phyloP scores from a whole-genome alignment of 2,888 invertebrate species.

The Leistus spinibarbis region DNA sequence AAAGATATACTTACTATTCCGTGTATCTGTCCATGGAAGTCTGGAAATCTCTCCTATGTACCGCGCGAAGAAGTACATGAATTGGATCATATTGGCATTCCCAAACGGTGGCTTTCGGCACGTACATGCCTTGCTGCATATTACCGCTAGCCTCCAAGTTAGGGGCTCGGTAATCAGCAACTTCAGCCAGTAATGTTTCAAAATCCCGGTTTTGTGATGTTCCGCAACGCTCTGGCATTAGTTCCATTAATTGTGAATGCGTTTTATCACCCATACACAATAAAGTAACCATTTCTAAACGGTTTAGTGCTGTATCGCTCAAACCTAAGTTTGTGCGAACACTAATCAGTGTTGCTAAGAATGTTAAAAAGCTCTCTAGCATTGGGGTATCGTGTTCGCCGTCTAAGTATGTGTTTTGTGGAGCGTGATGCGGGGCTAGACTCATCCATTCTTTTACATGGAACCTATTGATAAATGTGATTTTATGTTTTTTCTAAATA shows the following conservation, averaged over 20 bases:
- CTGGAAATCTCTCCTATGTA: constrained; percentile 92
- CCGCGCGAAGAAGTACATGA: constrained; percentile 87
- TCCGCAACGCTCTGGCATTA: constrained; percentile 96
- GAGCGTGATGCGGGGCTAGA: constrained; percentile 70
- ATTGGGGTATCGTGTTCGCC: constrained; percentile 86
- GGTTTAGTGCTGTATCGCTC: constrained; percentile 66
- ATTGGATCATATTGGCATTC: constrained; percentile 92
- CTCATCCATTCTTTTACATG: constrained; percentile 88
- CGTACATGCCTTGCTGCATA: constrained; percentile 84
- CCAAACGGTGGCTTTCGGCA: constrained; percentile 88
- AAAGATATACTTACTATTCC: constrained; percentile 71
- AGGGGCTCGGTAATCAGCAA: constrained; percentile 71
- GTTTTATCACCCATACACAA: constrained; percentile 94
- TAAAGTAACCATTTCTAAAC: constrained; percentile 91
- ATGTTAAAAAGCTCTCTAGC: constrained; percentile 91
- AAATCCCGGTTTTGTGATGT: constrained; percentile 88
- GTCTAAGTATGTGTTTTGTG: constrained; percentile 66
- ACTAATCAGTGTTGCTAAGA: constrained; percentile 86
- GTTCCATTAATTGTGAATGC: constrained; percentile 92
- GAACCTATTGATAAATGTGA: constrained; percentile 63
- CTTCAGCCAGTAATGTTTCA: constrained; percentile 80
- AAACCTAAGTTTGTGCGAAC: constrained; percentile 83
- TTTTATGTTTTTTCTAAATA: background rate
- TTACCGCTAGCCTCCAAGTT: constrained; percentile 81
- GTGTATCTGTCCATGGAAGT: constrained; percentile 92